Conservation (phyloP, 1,140 invertebrate species). For the Agrilus planipennis region DNA sequence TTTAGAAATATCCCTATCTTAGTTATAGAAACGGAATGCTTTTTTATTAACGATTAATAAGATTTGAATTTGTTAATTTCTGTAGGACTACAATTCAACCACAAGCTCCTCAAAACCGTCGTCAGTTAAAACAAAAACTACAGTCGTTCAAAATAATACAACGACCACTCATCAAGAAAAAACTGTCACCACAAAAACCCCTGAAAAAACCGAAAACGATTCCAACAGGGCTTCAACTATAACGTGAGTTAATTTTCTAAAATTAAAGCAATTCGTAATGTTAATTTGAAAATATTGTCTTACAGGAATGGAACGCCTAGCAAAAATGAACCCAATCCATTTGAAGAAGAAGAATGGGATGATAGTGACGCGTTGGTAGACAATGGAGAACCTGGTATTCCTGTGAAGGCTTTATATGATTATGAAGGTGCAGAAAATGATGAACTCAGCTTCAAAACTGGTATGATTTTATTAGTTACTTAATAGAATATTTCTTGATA, state of each 20-base stretch:
- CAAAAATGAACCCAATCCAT: constrained; percentile 59
- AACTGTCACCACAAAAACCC: constrained; percentile 13
- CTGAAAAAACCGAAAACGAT: constrained; percentile 26
- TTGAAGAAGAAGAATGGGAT: constrained; percentile 79
- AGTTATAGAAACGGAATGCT: too few species aligned
- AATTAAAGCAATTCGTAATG: not conserved
- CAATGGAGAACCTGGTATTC: constrained; percentile 83
- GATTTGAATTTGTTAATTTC: too few species aligned
- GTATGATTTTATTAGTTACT: constrained; percentile 48
- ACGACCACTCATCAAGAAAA: constrained; percentile 13
- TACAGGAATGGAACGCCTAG: constrained; percentile 46
- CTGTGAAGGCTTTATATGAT: constrained; percentile 90
- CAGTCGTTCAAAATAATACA: constrained; percentile 24
- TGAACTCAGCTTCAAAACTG: constrained; percentile 92
- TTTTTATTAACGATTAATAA: too few species aligned
- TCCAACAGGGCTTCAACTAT: constrained; percentile 37
- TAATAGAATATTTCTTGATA: too few species aligned
- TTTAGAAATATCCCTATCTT: too few species aligned
- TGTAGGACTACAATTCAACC: too few species aligned
- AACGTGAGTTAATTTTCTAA: constrained; percentile 34
- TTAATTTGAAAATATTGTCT: constrained; percentile 3
- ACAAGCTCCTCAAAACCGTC: too few species aligned
- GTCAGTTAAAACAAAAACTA: constrained; percentile 30
- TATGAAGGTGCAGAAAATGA: constrained; percentile 94
- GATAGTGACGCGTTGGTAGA: constrained; percentile 73